A percentile compares a stretch with the other conserved stretches of the same genome.
Evolutionary conservation across 2,888 invertebrate species (phyloP).

Genomic region (Calameuta filiformis): DNA sequence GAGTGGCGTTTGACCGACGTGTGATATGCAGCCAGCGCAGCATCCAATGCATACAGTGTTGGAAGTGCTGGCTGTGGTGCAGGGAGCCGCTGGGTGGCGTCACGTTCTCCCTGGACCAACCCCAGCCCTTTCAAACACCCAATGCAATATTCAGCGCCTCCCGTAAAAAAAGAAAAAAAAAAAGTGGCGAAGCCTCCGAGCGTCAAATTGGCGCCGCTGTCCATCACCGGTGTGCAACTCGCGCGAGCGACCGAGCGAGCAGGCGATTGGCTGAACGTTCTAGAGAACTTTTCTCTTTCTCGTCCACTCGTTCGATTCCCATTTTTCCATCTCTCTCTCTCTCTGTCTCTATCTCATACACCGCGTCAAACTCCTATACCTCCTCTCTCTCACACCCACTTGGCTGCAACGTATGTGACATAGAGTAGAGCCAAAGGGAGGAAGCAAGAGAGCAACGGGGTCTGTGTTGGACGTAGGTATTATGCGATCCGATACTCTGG

Average conservation of each 20-base stretch:
- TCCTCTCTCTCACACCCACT: background rate
- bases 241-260: constrained; percentile 3
- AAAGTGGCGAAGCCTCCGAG: constrained; percentile 56
- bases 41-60: background rate
- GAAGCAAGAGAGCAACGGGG: background rate
- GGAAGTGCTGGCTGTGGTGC: constrained; percentile 21
- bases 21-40: constrained; percentile 55
- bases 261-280: background rate
- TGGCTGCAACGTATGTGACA: background rate
- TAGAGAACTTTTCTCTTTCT: constrained; percentile 6
- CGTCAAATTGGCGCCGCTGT: constrained; percentile 67
- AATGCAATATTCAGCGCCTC: constrained; percentile 66
- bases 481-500: constrained; percentile 7
- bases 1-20: constrained; percentile 61
- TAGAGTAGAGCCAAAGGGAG: background rate
- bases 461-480: constrained; percentile 3
- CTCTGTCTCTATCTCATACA: constrained; percentile 3
- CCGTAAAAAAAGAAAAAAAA: constrained; percentile 28
- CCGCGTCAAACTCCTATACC: background rate
- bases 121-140: constrained; percentile 58
- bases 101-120: constrained; percentile 2
- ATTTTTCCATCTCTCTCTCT: constrained; percentile 23
- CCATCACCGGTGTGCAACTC: constrained; percentile 45
- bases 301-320: constrained; percentile 10
- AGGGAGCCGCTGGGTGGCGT: constrained; percentile 28